These are phyloP conservation scores for Conopomorpha cramerella DNA, from an alignment of 1,140 invertebrate species.

Conservation along the genomic window DNA sequence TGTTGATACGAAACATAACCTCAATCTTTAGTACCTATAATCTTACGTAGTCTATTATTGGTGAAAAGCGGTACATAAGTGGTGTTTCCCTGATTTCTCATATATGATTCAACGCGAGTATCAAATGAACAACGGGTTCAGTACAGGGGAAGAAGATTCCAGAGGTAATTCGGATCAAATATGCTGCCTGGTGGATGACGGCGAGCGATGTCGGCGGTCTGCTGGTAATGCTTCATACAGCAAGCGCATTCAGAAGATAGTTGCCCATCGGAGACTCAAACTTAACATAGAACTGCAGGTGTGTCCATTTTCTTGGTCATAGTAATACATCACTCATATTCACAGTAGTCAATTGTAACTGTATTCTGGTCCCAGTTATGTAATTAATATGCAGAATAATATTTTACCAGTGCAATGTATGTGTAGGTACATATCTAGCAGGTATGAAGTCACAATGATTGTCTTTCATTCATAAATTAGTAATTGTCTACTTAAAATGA, in stretches of 20 bases:
- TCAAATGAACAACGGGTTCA: slow-evolving; percentile 81
- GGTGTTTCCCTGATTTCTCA: slow-evolving; percentile 37
- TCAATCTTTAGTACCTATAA: slow-evolving; percentile 41
- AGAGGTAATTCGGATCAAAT: slow-evolving; percentile 83
- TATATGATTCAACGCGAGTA: slow-evolving; percentile 62
- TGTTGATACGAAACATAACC: slow-evolving; percentile 47
- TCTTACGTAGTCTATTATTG: too few species aligned
- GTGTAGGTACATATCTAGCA: too few species aligned
- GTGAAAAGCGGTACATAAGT: too few species aligned
- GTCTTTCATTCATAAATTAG: too few species aligned
- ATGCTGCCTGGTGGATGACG: slow-evolving; percentile 92
- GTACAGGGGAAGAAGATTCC: slow-evolving; percentile 88
- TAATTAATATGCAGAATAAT: too few species aligned
- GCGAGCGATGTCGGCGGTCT: slow-evolving; percentile 79
- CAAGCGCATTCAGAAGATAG: slow-evolving; percentile 94
- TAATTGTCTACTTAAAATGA: too few species aligned
- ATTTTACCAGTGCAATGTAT: too few species aligned
- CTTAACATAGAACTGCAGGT: slow-evolving; percentile 85
- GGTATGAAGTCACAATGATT: too few species aligned
- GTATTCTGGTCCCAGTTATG: too few species aligned
- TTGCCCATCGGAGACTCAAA: slow-evolving; percentile 89
- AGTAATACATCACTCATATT: not conserved
- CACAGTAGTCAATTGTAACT: too few species aligned
- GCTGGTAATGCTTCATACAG: slow-evolving; percentile 97
- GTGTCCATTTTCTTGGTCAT: slow-evolving; percentile 11